A percentile compares a stretch with the other conserved stretches of the same genome.
Conservation (phyloP, 1,140 invertebrate genomes). For the Aphelinus atriplicis region DNA sequence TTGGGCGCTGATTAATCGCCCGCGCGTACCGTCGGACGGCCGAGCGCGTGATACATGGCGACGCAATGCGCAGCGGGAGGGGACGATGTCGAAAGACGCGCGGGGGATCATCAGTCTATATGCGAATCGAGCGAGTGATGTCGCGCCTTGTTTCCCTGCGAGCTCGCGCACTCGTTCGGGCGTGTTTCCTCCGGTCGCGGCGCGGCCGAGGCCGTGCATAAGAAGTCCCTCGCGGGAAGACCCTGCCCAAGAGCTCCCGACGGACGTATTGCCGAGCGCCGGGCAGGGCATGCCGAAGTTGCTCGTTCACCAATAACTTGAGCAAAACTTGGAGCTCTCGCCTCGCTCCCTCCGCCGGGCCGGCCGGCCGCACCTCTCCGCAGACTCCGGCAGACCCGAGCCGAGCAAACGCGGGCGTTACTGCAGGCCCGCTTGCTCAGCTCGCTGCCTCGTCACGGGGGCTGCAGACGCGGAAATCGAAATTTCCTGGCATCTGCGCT, state of each 20-base stretch:
- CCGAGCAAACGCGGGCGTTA: neutral
- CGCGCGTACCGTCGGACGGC: neutral
- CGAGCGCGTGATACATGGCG: neutral
- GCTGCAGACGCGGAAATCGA: constrained; percentile 38
- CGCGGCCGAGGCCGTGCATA: constrained; percentile 18
- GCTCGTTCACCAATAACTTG: constrained; percentile 42
- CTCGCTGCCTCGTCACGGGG: constrained; percentile 22
- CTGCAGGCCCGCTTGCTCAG: constrained; percentile 14
- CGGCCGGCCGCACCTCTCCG: neutral
- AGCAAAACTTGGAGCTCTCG: constrained; percentile 37
- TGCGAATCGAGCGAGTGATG: neutral
- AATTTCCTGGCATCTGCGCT: constrained; percentile 40
- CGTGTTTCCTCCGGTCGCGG: constrained; percentile 1
- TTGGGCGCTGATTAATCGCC: neutral
- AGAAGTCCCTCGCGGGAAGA: constrained; percentile 35
- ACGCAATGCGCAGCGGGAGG: too few species aligned
- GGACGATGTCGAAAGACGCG: too few species aligned
- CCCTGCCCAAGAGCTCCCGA: constrained; percentile 33
- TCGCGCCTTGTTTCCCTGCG: neutral
- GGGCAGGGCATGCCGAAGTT: constrained; percentile 34
- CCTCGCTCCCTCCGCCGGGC: neutral
- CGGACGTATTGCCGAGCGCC: constrained; percentile 35
- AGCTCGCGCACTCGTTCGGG: neutral
- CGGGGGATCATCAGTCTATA: too few species aligned
- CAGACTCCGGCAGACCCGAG: neutral